phyloP scores from a whole-genome alignment of 2,888 invertebrate genomes.

The Eucriotettix oculatus region DNA sequence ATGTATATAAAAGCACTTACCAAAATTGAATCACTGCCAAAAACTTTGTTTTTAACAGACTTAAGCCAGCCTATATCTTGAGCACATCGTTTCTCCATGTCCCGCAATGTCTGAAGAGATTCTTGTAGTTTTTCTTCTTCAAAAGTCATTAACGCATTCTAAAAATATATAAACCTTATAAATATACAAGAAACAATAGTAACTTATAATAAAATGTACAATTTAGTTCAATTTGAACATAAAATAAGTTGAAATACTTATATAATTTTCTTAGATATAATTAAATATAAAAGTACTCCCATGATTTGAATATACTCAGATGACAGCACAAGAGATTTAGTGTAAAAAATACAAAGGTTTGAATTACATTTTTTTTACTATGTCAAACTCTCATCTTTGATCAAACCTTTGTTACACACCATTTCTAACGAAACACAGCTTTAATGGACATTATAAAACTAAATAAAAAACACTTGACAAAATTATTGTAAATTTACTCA shows the following conservation, averaged over 20 bases:
- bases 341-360: not conserved
- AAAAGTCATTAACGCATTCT: conserved; percentile 54
- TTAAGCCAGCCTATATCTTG: conserved; percentile 36
- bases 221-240: too few relatives aligned
- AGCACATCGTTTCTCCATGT: conserved; percentile 41
- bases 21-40: not conserved
- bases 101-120: conserved; percentile 36
- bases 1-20: not conserved
- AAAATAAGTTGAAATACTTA: too few relatives aligned
- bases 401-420: too few relatives aligned
- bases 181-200: not conserved
- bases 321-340: not conserved
- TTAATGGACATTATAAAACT: too few relatives aligned
- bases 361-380: too few relatives aligned
- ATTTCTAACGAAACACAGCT: too few relatives aligned
- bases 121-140: conserved; percentile 45
- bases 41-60: conserved; percentile 12
- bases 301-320: not conserved
- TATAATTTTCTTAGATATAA: too few relatives aligned
- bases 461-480: too few relatives aligned
- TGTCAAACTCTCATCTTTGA: too few relatives aligned
- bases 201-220: too few relatives aligned
- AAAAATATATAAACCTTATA: conserved; percentile 13
- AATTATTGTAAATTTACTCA: too few relatives aligned
- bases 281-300: too few relatives aligned